Evolutionary conservation across 2,797 vertebrate species (phyloP).

Genomic region (Gymnothorax reevesii): DNA sequence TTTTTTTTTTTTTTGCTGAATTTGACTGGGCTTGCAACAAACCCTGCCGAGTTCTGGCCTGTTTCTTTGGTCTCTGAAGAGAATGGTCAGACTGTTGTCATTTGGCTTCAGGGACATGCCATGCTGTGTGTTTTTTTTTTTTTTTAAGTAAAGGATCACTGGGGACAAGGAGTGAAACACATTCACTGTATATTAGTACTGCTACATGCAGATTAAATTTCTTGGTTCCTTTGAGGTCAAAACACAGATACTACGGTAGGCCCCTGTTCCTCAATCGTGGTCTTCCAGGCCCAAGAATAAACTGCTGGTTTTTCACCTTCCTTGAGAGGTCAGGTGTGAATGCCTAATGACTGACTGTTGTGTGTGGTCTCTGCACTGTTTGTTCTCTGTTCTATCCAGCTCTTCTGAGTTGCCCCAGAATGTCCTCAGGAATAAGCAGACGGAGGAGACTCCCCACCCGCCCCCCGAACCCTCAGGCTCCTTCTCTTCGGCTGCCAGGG

Average conservation of each 20-base stretch:
- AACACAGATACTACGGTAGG: not conserved
- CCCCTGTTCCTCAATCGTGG: too few relatives aligned
- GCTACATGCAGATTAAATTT: not conserved
- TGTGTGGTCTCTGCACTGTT: not conserved
- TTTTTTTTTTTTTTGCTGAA: not conserved
- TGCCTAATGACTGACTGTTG: not conserved
- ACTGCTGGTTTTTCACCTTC: too few relatives aligned
- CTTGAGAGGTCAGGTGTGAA: not conserved
- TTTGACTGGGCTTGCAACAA: not conserved
- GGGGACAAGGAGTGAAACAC: not conserved
- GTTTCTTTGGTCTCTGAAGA: not conserved
- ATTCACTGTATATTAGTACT: not conserved
- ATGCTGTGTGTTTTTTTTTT: not conserved
- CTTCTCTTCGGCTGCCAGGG: conserved; percentile 55
- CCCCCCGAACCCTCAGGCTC: conserved; percentile 35
- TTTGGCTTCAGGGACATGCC: not conserved
- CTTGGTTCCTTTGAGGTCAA: not conserved
- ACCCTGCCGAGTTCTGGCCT: not conserved
- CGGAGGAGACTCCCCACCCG: not conserved
- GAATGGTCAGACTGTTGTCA: not conserved
- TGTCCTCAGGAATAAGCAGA: conserved; percentile 47
- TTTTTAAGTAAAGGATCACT: not conserved
- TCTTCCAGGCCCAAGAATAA: too few relatives aligned
- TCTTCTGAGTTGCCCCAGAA: conserved; percentile 13
- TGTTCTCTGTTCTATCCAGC: not conserved